Base-by-base conservation (phyloP, 2,113 vertebrate species). In the Gobius niger region DNA sequence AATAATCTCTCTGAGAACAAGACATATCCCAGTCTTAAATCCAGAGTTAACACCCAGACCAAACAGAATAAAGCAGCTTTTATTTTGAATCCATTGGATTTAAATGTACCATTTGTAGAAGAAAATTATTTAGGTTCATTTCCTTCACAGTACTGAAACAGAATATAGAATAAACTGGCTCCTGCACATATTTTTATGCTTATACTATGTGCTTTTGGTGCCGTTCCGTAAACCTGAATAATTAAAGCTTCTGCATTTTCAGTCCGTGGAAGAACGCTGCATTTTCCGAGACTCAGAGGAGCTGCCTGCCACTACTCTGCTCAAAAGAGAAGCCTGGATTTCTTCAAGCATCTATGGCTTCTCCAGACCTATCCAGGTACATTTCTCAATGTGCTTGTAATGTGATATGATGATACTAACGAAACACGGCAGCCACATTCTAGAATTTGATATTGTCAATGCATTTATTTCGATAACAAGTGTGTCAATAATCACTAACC, bases 281-380 rank as follows among this genome's bases (percentile, higher is more conserved):
- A 67, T 91, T 79, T 94, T 93, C 77, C 72, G 40, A 67, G 84
- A 85, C 60, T 88, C 89, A 0, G 69, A 0, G 12, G 91, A 91
- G 51, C 86, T 84, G 42, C 83, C 91, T 0, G 47, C 68, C 11
- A 80, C 76, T 80, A 94, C 93, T 5, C 87, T 56, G 11, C 66
- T 94, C 18, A 91, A 72, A 53, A 87, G 93, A 15, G 92, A 94
- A 68, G 93, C 92, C 0, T 94, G 93, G 93, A 92, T 94, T 67
- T 91, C 91, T 9, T 94, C 93, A 7, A 78, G 83, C 10, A 84
- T 94, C 51, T 94, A 90, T 13, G 93, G 93, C 12, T 89, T 94
- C 75, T 94, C 93, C 73, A 88, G 91, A 81, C 90, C 93, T 7
- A 93, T 94, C 60, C 93, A 94, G 92, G 93, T 93, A 85, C 57